Base-by-base conservation (phyloP, 2,113 vertebrate species). In the Etia nguti region DNA sequence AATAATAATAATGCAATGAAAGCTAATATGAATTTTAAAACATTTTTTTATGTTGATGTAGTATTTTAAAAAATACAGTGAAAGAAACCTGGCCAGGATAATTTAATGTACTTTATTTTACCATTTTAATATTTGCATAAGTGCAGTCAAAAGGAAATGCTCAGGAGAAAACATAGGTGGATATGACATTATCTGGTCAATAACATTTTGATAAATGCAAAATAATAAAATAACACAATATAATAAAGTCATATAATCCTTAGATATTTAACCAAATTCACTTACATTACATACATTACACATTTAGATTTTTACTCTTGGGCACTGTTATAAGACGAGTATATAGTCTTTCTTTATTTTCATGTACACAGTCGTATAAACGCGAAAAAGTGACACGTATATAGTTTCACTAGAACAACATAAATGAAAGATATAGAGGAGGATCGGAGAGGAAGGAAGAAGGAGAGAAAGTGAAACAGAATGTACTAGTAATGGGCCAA, bases 381-480 rank as follows among this genome's bases (percentile, higher is more conserved):
- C 4, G 48, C 20, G 4, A 52, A 85, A 56, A 81, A 55, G 6
- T 46, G 7, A 80, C 50, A 73, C 46, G 8, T 36, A 57, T 8
- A 57, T 54, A 7, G 4, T 68, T 65, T 59, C 54, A 84, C 5
- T 2, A 13, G n/a, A 59, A 43, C 22, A 65, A 3, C 22, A 81
- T 43, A 18, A 79, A 70, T 60, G 73, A 50, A 73, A 79, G 81
- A 43, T 80, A 2, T 9, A 83, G 18, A 26, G 55, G 55, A 81
- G n/a, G 34, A 77, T 18, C 86, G 56, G 18, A 87, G 52, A 79
- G 48, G 31, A 46, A 81, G 7, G 8, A 79, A 79, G 59, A 85
- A 83, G 88, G 79, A 89, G 90, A 86, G 91, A 94, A 86, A 94
- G 93, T 93, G 93, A 94, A 95, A 94, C 88, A 87, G 90, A 95